Conservation (phyloP, 1,140 invertebrate species). For the Pteromalus puparum region DNA sequence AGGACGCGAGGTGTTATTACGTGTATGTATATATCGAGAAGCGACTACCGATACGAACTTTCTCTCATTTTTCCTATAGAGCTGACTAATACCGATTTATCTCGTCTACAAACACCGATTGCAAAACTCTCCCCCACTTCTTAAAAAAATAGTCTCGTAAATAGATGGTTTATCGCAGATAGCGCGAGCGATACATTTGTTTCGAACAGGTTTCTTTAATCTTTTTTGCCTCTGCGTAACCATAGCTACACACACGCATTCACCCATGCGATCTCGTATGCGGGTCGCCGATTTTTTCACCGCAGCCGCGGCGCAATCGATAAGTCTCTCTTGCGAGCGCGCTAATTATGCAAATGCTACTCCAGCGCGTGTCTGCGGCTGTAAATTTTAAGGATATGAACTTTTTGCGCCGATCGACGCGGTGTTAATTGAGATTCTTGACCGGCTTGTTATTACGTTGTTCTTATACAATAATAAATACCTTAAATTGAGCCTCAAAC, state of each 20-base stretch:
- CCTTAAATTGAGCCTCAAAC: too few species aligned
- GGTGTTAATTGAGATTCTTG: conserved; percentile 26
- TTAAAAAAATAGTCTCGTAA: conserved; percentile 13
- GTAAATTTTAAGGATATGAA: not conserved
- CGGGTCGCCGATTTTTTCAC: conserved; percentile 10
- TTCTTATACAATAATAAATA: too few species aligned
- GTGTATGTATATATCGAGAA: not conserved
- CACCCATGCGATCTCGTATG: conserved; percentile 15
- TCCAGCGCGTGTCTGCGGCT: not conserved
- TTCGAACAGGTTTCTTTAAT: conserved; percentile 42
- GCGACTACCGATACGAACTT: not conserved
- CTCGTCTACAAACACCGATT: not conserved
- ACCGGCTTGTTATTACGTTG: not conserved
- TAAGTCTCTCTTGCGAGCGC: conserved; percentile 12
- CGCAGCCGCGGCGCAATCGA: conserved; percentile 11
- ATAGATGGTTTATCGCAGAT: conserved; percentile 40
- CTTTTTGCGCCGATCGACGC: not conserved
- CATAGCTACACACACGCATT: not conserved
- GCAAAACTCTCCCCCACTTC: conserved; percentile 24
- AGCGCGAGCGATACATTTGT: conserved; percentile 45
- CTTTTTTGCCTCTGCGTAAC: not conserved
- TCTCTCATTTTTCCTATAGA: conserved; percentile 19
- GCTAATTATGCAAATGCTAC: conserved; percentile 41
- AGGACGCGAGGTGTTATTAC: not conserved
- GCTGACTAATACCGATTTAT: not conserved